A percentile compares a stretch with the other conserved stretches of the same genome.
Conservation (phyloP, 1,140 invertebrate species). For the Monochamus saltuarius region DNA sequence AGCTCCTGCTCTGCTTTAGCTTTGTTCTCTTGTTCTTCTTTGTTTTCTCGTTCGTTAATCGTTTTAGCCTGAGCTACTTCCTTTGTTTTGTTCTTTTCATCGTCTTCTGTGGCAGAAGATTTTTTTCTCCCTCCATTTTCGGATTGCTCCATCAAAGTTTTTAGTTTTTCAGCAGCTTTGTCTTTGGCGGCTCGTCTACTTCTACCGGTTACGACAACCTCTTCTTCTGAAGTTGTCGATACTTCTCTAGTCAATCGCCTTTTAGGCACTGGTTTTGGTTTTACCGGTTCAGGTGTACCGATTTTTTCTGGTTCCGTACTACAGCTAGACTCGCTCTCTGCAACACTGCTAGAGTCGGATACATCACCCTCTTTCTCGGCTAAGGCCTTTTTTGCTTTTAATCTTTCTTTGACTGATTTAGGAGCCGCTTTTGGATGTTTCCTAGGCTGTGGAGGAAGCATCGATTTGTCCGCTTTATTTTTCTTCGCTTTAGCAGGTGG, state of each 20-base stretch:
- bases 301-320: no score
- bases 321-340: no score
- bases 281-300: no score
- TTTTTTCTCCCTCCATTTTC: slow-evolving; percentile 4
- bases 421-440: not conserved
- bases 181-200: slow-evolving; percentile 29
- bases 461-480: slow-evolving; percentile 20
- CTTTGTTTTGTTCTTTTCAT: not conserved
- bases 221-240: slow-evolving; percentile 2
- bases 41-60: not conserved
- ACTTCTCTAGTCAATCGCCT: not conserved
- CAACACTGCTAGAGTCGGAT: no score
- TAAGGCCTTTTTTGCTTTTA: no score
- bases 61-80: not conserved
- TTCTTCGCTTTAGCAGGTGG: slow-evolving; percentile 17
- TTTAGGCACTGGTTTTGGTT: no score
- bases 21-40: not conserved
- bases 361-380: no score
- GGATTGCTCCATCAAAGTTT: slow-evolving; percentile 24
- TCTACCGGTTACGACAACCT: slow-evolving; percentile 5
- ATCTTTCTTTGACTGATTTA: no score
- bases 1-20: not conserved
- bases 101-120: not conserved
- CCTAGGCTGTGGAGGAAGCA: not conserved
- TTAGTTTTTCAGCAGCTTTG: slow-evolving; percentile 30